Conservation (phyloP, 1,140 invertebrate species). For the Ganaspis sp. region DNA sequence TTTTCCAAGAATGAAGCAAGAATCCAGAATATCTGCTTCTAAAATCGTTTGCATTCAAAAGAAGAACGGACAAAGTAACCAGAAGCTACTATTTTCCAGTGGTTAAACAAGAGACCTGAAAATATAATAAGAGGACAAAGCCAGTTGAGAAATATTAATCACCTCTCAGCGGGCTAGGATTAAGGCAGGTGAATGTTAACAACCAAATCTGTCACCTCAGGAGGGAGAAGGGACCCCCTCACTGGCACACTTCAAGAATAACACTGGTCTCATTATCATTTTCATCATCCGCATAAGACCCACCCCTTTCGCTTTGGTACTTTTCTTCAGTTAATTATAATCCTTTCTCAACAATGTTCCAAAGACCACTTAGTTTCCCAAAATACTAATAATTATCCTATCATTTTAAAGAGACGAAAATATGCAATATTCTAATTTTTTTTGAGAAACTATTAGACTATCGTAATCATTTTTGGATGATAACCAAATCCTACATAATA, state of each 20-base stretch:
- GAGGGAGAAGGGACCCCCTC: not conserved
- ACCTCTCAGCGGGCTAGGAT: constrained; percentile 15
- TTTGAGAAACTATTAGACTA: too few species aligned
- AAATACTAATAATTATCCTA: not conserved
- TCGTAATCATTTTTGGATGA: too few species aligned
- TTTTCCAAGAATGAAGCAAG: not conserved
- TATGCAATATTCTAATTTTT: not conserved
- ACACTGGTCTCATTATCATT: constrained; percentile 4
- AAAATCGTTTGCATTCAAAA: not conserved
- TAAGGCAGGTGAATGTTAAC: constrained; percentile 14
- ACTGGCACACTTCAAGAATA: constrained; percentile 4
- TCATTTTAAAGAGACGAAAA: not conserved
- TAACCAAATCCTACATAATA: too few species aligned
- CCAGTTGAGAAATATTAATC: constrained; percentile 21
- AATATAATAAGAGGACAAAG: constrained; percentile 1
- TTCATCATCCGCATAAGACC: not conserved
- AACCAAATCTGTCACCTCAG: constrained; percentile 6
- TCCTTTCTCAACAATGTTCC: not conserved
- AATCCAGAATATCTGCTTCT: not conserved
- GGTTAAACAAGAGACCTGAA: not conserved
- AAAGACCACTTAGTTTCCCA: not conserved
- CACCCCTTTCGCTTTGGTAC: not conserved
- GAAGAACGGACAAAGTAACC: not conserved
- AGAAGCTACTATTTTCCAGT: constrained; percentile 4
- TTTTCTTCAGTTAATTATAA: not conserved